Conservation (phyloP, 2,888 invertebrate species). For the Caenorhabditis parvicauda region DNA sequence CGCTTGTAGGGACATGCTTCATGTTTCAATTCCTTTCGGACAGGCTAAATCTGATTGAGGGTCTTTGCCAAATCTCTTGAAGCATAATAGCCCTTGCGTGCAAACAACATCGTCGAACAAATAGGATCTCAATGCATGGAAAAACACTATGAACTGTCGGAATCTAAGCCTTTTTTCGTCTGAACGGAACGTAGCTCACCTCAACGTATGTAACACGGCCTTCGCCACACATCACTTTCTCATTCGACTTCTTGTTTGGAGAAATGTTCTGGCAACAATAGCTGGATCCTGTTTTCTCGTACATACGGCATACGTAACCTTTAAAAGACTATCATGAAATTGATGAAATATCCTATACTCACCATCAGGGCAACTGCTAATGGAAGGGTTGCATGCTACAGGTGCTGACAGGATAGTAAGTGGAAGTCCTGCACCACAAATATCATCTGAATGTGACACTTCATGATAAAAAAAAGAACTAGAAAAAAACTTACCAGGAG, state of each 20-base stretch:
- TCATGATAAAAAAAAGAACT: background rate
- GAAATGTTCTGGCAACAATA: slow-evolving; percentile 57
- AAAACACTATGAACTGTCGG: no score
- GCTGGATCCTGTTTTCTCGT: slow-evolving; percentile 58
- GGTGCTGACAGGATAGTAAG: slow-evolving; percentile 59
- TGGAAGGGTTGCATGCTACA: slow-evolving; percentile 58
- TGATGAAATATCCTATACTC: background rate
- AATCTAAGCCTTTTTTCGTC: no score
- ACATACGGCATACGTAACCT: slow-evolving; percentile 59
- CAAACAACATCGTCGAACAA: no score
- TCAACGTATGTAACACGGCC: slow-evolving; percentile 59
- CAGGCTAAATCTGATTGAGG: no score
- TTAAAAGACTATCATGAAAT: slow-evolving; percentile 5
- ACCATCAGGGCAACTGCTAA: slow-evolving; percentile 61
- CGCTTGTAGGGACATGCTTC: no score
- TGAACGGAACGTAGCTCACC: no score
- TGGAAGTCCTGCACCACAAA: slow-evolving; percentile 58
- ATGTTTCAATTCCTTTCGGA: no score
- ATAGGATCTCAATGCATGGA: no score
- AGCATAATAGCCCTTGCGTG: no score
- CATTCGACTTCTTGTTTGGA: slow-evolving; percentile 22
- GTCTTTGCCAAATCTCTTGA: no score
- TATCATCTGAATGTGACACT: slow-evolving; percentile 45
- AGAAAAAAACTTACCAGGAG: slow-evolving; percentile 39
- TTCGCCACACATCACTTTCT: slow-evolving; percentile 43